These are phyloP conservation scores for Oncorhynchus tshawytscha DNA, from an alignment of 2,113 vertebrate species.

Conservation along the genomic window DNA sequence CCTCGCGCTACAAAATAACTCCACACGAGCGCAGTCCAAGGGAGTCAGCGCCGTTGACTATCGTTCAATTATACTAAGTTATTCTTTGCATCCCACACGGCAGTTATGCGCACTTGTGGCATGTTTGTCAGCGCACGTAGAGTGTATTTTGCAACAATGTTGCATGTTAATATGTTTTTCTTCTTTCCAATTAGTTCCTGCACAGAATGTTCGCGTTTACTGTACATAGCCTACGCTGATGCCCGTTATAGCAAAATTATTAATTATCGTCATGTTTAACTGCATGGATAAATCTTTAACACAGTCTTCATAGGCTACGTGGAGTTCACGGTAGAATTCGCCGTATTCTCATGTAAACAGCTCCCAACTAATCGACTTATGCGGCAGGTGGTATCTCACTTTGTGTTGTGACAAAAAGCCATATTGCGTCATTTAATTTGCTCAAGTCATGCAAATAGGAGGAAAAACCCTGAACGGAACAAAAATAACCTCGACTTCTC, in stretches of 20 bases:
- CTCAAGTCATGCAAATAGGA: constrained; percentile 99
- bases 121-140: background rate
- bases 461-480: constrained; percentile 89
- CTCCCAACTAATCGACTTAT: constrained; percentile 82
- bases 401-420: constrained; percentile 98
- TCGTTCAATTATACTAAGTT: background rate
- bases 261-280: background rate
- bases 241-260: background rate
- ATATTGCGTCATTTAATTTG: constrained; percentile 99
- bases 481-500: constrained; percentile 97
- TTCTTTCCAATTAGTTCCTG: background rate
- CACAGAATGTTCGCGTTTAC: background rate
- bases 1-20: constrained; percentile 3
- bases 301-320: constrained; percentile 73
- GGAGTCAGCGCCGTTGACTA: background rate
- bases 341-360: constrained; percentile 96
- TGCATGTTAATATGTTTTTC: background rate
- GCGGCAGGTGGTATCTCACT: constrained; percentile 99
- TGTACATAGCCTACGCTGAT: background rate
- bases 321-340: constrained; percentile 87
- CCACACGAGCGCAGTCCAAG: background rate
- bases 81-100: background rate
- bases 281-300: background rate
- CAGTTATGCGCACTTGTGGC: background rate
- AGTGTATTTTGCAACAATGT: background rate